Evolutionary conservation across 2,797 vertebrate species (phyloP).

Genomic region (Tolypeutes matacus): DNA sequence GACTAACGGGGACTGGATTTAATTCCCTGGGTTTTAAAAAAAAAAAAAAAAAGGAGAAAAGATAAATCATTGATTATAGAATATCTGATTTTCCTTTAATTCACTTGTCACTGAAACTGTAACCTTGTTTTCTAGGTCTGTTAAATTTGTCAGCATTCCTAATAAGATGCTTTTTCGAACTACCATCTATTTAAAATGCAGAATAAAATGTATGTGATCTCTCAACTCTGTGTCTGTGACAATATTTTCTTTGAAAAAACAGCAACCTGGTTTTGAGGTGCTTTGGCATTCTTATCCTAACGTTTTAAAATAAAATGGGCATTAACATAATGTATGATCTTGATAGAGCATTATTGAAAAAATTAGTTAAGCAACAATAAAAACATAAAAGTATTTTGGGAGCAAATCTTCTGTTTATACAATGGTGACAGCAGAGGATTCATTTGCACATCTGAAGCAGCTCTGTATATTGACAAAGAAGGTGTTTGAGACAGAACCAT

Average conservation of each 20-base stretch:
- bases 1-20: constrained; percentile 85
- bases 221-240: neutral
- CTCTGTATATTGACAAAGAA: constrained; percentile 75
- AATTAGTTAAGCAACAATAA: constrained; percentile 26
- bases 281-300: constrained; percentile 53
- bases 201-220: constrained; percentile 45
- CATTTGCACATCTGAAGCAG: constrained; percentile 68
- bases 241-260: constrained; percentile 68
- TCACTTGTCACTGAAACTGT: constrained; percentile 73
- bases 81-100: constrained; percentile 78
- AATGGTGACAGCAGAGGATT: constrained; percentile 25
- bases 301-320: constrained; percentile 65
- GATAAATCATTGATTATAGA: constrained; percentile 91
- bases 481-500: neutral
- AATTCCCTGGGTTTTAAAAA: constrained; percentile 83
- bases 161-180: constrained; percentile 63
- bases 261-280: neutral
- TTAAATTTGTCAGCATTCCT: constrained; percentile 66
- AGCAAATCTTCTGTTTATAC: neutral
- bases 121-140: constrained; percentile 70
- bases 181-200: constrained; percentile 58
- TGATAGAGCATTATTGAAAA: constrained; percentile 6
- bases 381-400: constrained; percentile 54
- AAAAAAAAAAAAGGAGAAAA: constrained; percentile 78
- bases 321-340: constrained; percentile 20